Base-by-base conservation (phyloP, 2,797 vertebrate genomes). In the Ctenosaura bakeri region DNA sequence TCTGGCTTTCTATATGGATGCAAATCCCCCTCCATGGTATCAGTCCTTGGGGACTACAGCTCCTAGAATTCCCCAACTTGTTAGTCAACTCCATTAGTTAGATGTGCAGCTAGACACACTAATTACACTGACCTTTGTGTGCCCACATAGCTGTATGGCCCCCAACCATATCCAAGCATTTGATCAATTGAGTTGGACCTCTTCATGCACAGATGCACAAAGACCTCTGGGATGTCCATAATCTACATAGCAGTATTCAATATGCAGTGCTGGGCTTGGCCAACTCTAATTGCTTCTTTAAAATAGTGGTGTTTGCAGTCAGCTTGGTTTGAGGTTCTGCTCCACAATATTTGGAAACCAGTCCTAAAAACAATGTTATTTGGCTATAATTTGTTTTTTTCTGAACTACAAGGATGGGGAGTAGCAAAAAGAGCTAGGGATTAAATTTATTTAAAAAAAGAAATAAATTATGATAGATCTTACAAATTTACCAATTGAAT, bases 271-370 rank as follows among this genome's bases (percentile, higher is more conserved):
- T 78, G 59, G 20, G 59, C 54, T 78, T 89, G 59, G 50, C 74
- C 29, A 18, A 69, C 66, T 50, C 50, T 85, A 10, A 29, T 52
- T 46, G 83, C 84, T 78, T 7, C 9, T 9, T 35, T 89, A 62
- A 50, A 7, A 26, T 85, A 89, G 7, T 87, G 87, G 82, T 90
- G 24, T 35, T 88, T 93, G 94, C 52, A 90, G 12, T 92, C 92
- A 76, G 42, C 87, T 94, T 93, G 78, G 32, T 91, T 95, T 96
- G 46, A 89, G 84, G 80, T 66, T 92, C 93, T 91, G 77, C 56
- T 89, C n/a, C 54, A 42, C 82, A 93, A 90, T 56, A 29, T 93
- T 94, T 95, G 85, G 79, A 88, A 83, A 94, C n/a, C 12, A 56
- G 81, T 91, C 64, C 77, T 94, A 42, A 89, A 83, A 90, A 76